Percentiles rank a stretch among this genome's conserved stretches.
Conservation (phyloP, 2,797 vertebrate genomes). For the Mastacembelus armatus region DNA sequence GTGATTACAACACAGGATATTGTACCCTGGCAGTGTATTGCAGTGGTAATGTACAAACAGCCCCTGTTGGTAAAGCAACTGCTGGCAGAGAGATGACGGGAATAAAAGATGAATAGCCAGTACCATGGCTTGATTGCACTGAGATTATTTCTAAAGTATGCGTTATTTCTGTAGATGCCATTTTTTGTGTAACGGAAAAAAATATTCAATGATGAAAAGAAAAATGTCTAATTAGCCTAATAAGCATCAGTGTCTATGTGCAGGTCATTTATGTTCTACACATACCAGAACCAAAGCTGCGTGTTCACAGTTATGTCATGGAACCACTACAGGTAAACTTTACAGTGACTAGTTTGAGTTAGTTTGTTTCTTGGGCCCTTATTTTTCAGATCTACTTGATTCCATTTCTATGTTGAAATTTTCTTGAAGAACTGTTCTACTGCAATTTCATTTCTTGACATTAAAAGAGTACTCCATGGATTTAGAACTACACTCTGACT, state of each 20-base stretch:
- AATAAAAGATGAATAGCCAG: conserved; percentile 38
- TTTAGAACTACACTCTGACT: too few species aligned
- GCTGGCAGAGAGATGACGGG: conserved; percentile 32
- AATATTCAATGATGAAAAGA: background rate
- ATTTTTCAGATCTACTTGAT: too few species aligned
- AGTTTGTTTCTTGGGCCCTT: too few species aligned
- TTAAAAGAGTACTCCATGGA: too few species aligned
- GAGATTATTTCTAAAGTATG: conserved; percentile 46
- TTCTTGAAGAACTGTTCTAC: too few species aligned
- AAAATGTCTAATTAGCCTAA: too few species aligned
- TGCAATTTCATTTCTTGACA: too few species aligned
- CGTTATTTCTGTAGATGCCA: conserved; percentile 37
- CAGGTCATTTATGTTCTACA: background rate
- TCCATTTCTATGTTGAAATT: too few species aligned
- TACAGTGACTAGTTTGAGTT: background rate
- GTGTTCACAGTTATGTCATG: background rate
- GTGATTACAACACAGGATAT: conserved; percentile 4
- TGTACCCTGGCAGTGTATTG: background rate
- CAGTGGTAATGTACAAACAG: too few species aligned
- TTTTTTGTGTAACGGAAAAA: conserved; percentile 13
- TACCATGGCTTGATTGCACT: conserved; percentile 46
- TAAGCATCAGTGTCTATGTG: too few species aligned
- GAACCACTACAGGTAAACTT: background rate
- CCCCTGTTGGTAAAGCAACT: conserved; percentile 7
- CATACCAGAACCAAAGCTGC: background rate